Evolutionary conservation across 2,797 vertebrate species (phyloP).

Genomic region (Triplophysa yarkandensis): DNA sequence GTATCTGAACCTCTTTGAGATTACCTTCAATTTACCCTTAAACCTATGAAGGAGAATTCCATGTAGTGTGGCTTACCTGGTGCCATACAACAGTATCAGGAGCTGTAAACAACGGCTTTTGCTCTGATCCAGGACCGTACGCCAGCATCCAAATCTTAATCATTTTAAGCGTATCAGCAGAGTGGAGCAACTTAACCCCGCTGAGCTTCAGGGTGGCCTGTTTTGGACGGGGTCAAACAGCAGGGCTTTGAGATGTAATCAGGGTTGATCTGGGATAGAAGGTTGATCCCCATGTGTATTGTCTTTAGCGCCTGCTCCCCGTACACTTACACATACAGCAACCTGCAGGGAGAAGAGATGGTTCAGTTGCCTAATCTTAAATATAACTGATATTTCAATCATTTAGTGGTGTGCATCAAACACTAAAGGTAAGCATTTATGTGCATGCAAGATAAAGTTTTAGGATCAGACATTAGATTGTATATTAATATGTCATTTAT

Average conservation of each 20-base stretch:
- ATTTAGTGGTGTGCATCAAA: neutral
- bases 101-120: slow-evolving; percentile 10
- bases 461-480: no score
- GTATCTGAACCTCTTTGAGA: slow-evolving; percentile 68
- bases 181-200: slow-evolving; percentile 27
- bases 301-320: slow-evolving; percentile 66
- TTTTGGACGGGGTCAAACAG: slow-evolving; percentile 53
- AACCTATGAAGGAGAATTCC: slow-evolving; percentile 66
- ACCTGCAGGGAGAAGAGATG: neutral
- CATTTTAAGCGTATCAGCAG: slow-evolving; percentile 36
- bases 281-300: slow-evolving; percentile 70
- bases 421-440: neutral
- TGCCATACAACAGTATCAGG: slow-evolving; percentile 42
- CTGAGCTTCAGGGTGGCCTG: slow-evolving; percentile 5
- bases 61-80: slow-evolving; percentile 64
- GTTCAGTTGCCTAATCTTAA: neutral
- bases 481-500: no score
- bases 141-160: slow-evolving; percentile 22
- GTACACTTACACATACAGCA: neutral
- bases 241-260: slow-evolving; percentile 70
- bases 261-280: slow-evolving; percentile 65
- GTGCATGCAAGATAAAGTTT: neutral
- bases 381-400: neutral
- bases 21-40: slow-evolving; percentile 62
- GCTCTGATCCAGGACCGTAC: slow-evolving; percentile 11